These are phyloP conservation scores for Girardia tigrina DNA, from an alignment of 2,888 invertebrate species.

Conservation along the genomic window DNA sequence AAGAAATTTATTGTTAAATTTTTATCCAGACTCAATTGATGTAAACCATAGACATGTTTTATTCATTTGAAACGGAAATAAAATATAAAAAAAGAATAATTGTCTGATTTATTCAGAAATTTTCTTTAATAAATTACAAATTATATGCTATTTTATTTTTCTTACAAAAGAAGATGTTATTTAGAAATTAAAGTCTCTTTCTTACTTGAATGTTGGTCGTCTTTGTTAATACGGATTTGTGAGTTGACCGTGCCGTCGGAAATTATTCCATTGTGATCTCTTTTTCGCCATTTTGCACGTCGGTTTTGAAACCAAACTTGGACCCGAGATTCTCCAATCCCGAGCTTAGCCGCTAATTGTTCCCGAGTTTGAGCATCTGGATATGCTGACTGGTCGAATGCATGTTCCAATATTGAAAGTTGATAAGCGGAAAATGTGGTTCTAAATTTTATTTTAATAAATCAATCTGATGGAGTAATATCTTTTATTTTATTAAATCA, in stretches of 20 bases:
- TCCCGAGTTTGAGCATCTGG: constrained; percentile 36
- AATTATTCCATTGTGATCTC: constrained; percentile 30
- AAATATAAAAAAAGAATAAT: no score
- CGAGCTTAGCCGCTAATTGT: constrained; percentile 31
- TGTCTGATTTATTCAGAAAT: no score
- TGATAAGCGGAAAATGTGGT: constrained; percentile 37
- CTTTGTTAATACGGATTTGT: neutral
- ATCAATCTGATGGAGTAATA: no score
- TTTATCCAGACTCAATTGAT: no score
- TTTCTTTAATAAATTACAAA: no score
- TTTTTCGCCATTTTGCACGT: constrained; percentile 37
- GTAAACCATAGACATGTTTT: no score
- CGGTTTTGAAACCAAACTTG: constrained; percentile 37
- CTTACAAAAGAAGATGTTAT: no score
- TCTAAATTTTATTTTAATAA: constrained; percentile 25
- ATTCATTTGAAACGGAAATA: no score
- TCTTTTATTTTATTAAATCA: no score
- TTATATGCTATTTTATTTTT: no score
- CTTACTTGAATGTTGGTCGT: constrained; percentile 14
- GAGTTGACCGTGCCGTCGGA: constrained; percentile 10
- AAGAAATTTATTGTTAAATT: no score
- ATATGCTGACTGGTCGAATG: constrained; percentile 37
- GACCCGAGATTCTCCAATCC: constrained; percentile 35
- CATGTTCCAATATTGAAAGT: constrained; percentile 33
- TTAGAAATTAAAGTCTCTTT: no score